Evolutionary conservation across 2,888 invertebrate species (phyloP).

Genomic region (Junonia oenone): DNA sequence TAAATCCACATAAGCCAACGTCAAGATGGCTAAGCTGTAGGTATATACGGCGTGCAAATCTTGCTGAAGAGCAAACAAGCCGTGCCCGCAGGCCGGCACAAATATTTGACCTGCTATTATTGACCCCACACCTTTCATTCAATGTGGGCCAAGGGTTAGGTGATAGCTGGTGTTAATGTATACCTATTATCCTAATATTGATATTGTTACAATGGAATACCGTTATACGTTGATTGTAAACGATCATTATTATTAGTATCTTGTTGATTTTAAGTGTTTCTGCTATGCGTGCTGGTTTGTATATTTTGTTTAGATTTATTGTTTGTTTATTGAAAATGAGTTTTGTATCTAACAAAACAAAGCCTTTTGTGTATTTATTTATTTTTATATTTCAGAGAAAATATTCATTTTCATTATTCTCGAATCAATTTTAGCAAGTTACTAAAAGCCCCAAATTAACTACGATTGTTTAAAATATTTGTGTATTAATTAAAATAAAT

Average conservation of each 20-base stretch:
- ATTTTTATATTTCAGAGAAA: too few species aligned
- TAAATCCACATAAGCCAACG: background rate
- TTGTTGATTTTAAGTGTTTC: background rate
- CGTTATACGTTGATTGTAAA: background rate
- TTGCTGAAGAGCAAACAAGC: constrained; percentile 47
- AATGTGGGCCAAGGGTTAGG: constrained; percentile 21
- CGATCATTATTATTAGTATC: too few species aligned
- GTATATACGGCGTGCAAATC: constrained; percentile 32
- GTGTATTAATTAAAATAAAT: too few species aligned
- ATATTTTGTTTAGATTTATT: too few species aligned
- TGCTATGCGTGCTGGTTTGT: background rate
- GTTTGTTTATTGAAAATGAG: too few species aligned
- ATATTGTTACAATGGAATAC: background rate
- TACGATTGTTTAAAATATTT: too few species aligned
- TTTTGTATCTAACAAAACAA: too few species aligned
- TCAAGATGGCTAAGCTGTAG: background rate
- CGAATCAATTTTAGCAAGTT: too few species aligned
- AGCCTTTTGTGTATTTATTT: too few species aligned
- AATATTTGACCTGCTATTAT: constrained; percentile 70
- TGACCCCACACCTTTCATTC: constrained; percentile 56
- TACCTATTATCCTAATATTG: constrained; percentile 9
- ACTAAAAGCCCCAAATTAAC: too few species aligned
- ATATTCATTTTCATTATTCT: too few species aligned
- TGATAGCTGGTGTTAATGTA: constrained; percentile 12
- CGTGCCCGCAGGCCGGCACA: constrained; percentile 49